These are phyloP conservation scores for Aphrocallistes beatrix DNA, from an alignment of 37 sponge, comb jelly and placozoan species.

Conservation along the genomic window DNA sequence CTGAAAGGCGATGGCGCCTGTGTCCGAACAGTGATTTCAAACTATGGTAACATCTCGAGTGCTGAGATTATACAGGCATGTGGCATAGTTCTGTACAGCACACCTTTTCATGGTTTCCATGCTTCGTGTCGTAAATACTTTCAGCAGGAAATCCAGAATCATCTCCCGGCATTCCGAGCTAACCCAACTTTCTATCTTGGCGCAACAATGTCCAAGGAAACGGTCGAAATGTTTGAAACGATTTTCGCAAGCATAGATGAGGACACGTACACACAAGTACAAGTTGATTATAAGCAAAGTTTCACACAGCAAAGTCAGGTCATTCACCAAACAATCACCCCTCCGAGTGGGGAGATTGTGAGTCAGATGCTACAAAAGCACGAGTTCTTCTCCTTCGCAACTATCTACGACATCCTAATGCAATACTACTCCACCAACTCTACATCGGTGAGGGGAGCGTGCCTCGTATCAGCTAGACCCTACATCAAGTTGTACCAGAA, in stretches of 20 bases:
- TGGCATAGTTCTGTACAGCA: not conserved
- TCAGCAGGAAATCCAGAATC: not conserved
- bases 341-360: not conserved
- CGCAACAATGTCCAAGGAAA: slow-evolving; percentile 1
- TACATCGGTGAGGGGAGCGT: not conserved
- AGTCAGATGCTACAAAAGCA: slow-evolving; percentile 6
- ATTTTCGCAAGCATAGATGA: not conserved
- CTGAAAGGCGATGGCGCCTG: not conserved
- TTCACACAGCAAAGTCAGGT: not conserved
- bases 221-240: not conserved
- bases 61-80: slow-evolving; percentile 11
- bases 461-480: not conserved
- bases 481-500: not conserved
- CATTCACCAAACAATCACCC: not conserved
- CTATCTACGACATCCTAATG: not conserved
- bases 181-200: slow-evolving; percentile 10
- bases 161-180: not conserved
- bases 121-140: not conserved
- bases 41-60: not conserved
- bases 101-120: not conserved
- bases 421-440: not conserved
- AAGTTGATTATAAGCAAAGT: not conserved
- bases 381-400: not conserved
- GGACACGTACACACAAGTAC: not conserved
- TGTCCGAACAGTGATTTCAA: not conserved